phyloP scores from a whole-genome alignment of 2,888 invertebrate species.

The Blastobasis adustella region DNA sequence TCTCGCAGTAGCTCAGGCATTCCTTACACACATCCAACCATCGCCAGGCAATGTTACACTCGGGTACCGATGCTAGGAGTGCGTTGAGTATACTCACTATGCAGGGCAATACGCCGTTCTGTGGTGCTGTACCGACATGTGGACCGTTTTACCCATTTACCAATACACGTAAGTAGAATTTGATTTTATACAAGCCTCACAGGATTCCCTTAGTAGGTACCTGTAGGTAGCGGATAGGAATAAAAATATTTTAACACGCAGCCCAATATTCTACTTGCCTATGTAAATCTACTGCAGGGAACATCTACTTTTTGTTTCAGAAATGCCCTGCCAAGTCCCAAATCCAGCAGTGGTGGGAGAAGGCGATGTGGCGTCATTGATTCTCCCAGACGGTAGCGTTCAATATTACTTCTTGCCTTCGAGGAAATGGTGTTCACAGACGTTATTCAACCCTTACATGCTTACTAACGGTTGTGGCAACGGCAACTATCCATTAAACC shows the following conservation, averaged over 20 bases:
- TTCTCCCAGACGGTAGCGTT: conserved; percentile 46
- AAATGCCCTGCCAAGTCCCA: conserved; percentile 11
- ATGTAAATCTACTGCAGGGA: too few relatives aligned
- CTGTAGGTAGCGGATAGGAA: too few relatives aligned
- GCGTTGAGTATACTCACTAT: conserved; percentile 18
- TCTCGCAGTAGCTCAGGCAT: too few relatives aligned
- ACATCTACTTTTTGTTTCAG: background rate
- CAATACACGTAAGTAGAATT: too few relatives aligned
- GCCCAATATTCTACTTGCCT: too few relatives aligned
- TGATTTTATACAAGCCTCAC: too few relatives aligned
- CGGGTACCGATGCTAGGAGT: too few relatives aligned
- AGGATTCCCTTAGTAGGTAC: too few relatives aligned
- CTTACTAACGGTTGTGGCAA: conserved; percentile 4
- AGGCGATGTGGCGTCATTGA: conserved; percentile 46
- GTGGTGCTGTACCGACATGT: conserved; percentile 13
- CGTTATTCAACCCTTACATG: conserved; percentile 10
- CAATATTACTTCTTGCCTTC: conserved; percentile 50
- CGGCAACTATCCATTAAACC: conserved; percentile 10
- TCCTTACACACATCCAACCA: too few relatives aligned
- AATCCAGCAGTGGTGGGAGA: conserved; percentile 48
- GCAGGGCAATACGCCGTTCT: conserved; percentile 37
- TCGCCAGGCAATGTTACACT: too few relatives aligned
- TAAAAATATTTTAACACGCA: too few relatives aligned
- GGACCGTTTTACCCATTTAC: conserved; percentile 7
- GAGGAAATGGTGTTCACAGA: conserved; percentile 23